Evolutionary conservation across 2,888 invertebrate genomes (phyloP).

Genomic region (Litoditis marina): DNA sequence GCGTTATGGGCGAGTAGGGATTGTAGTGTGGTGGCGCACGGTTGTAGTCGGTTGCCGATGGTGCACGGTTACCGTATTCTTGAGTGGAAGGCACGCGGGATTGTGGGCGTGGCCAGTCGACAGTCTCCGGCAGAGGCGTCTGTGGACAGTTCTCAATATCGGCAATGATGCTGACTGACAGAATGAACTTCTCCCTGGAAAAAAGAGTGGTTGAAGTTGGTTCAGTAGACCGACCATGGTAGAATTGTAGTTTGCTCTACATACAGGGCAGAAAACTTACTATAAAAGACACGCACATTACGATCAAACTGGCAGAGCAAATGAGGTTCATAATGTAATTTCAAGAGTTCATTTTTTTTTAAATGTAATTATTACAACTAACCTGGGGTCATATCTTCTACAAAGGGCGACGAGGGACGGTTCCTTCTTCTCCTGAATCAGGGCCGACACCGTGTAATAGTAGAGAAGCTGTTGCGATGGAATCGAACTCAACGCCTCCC

Average conservation of each 20-base stretch:
- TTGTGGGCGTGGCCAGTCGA: conserved; percentile 3
- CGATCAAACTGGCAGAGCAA: too few relatives aligned
- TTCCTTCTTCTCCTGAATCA: conserved; percentile 54
- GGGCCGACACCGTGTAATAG: conserved; percentile 56
- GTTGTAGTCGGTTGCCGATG: background rate
- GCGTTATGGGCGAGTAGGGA: conserved; percentile 16
- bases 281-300: conserved; percentile 5
- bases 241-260: background rate
- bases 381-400: conserved; percentile 75
- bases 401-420: conserved; percentile 69
- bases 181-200: conserved; percentile 77
- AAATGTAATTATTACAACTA: too few relatives aligned
- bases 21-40: conserved; percentile 1
- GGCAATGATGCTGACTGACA: conserved; percentile 65
- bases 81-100: background rate
- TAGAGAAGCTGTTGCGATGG: conserved; percentile 47
- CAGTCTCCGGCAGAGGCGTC: conserved; percentile 55
- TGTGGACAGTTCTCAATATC: conserved; percentile 62
- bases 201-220: background rate
- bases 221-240: background rate
- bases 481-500: conserved; percentile 74
- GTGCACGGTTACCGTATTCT: background rate
- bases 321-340: background rate
- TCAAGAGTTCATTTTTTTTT: background rate
- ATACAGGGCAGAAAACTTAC: conserved; percentile 1